Base-by-base conservation (phyloP, 2,797 vertebrate genomes). In the Odontamblyopus lacepedii region DNA sequence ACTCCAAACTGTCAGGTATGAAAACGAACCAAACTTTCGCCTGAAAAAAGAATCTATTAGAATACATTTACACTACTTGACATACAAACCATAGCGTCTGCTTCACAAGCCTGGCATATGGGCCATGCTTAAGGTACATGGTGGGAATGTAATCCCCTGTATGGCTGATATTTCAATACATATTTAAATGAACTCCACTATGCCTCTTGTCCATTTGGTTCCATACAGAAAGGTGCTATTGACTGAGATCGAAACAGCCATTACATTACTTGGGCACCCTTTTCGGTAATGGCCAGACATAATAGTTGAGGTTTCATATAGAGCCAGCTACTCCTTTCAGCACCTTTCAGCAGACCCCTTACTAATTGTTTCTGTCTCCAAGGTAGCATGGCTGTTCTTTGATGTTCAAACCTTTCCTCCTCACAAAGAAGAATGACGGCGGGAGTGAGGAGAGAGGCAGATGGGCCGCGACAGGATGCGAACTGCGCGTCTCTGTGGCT, bases 311-410 rank as follows among this genome's bases (percentile, higher is more conserved):
- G 71, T 66, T 79, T 83, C 74, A 72, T 73, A 73, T 75, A 81
- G 76, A 6, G 75, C 13, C 35, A 87, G 83, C 72, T 78, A 80
- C 81, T 82, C 83, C 87, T 85, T 71, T 64, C 69, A 72, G 77
- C 79, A 89, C 87, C 91, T 88, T 89, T 92, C 83, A 89, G 87
- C 81, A 90, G 91, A 93, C 92, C 91, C 88, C 87, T 86, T 90
- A 91, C 92, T 95, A 95, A 95, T 93, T 93, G 93, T 94, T 94
- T 94, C 91, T 91, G 92, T 93, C 92, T 93, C 91, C 85, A 78
- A 92, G 91, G 91, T 92, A 94, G 87, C 88, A 77, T 77, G 78
- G 82, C 79, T 81, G 62, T 60, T 86, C 94, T 95, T 95, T 95
- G 94, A 95, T 94, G 93, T 95, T 93, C 92, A 92, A 93, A 91